Base-by-base conservation (phyloP, 35 echinoderm and acorn worm genomes). In the Apostichopus japonicus region DNA sequence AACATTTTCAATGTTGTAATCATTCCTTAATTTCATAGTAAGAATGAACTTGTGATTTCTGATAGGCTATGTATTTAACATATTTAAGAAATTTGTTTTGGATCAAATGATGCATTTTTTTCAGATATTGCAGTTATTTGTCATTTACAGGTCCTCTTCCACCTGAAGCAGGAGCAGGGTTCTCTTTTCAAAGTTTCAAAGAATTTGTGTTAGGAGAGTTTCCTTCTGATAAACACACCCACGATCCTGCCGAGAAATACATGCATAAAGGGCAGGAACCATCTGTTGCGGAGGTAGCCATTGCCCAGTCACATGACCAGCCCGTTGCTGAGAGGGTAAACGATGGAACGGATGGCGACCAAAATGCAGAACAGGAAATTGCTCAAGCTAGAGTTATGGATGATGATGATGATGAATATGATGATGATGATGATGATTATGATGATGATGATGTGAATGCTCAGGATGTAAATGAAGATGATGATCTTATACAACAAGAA, bases 241-340 rank as follows among this genome's bases (percentile, higher is more conserved):
- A 84, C 53, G 81, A 84, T 58, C 81, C 81, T 57, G 8, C 81
- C n/a, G 81, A 57, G 24, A 84, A 57, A 23, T 84, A 84, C 81
- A 17, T 57, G 23, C 53, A 84, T 51, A 56, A 84, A 23, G 81
- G 81, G 6, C 81, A 84, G 54, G 16, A 56, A 57, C 81, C 81
- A 84, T 55, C 81, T 58, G 81, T 57, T 5, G 81, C 81, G 1
- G 54, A 84, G 24, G 81, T 84, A 54, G 81, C 81, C 55, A 58
- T n/a, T 22, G 17, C 81, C 24, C 19, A 23, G n/a, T 23, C 54
- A 4, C 2, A 22, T 4, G 81, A 22, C 21, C 81, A 84, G 24
- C n/a, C n/a, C 19, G 9, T 84, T 16, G 54, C 24, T n/a, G 53
- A 84, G 55, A 57, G 57, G 5, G 81, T 1, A 6, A 23, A 11